Percentiles rank a stretch among this genome's conserved stretches.
Conservation (phyloP, 2,888 invertebrate genomes). For the Lepidonotus clava region DNA sequence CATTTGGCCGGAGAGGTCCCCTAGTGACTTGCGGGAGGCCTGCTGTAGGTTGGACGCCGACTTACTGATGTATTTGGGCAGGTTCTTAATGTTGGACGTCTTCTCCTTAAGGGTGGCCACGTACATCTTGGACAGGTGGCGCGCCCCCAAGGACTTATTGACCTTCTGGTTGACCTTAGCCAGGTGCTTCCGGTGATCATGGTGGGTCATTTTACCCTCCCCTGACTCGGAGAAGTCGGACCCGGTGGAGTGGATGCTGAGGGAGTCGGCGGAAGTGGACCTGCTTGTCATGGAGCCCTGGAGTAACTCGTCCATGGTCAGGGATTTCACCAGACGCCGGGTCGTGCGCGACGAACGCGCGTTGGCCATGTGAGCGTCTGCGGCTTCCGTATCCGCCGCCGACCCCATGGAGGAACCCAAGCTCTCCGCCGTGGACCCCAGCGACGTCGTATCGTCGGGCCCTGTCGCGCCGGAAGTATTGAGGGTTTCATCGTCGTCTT, state of each 20-base stretch:
- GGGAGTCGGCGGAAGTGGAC: conserved; percentile 10
- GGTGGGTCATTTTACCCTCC: background rate
- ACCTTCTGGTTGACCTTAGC: conserved; percentile 49
- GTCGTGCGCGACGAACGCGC: too few species aligned
- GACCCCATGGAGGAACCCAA: conserved; percentile 8
- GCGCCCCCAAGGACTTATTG: conserved; percentile 20
- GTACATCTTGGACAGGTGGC: conserved; percentile 2
- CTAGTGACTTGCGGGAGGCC: conserved; percentile 8
- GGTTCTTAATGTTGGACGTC: conserved; percentile 17
- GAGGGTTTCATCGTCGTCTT: too few species aligned
- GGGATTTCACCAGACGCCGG: background rate
- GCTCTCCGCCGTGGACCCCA: background rate
- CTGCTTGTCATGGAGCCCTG: background rate
- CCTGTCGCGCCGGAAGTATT: too few species aligned
- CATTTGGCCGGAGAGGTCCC: conserved; percentile 27
- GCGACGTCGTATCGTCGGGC: background rate
- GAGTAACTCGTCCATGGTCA: conserved; percentile 3
- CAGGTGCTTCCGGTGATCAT: background rate
- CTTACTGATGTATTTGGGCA: conserved; percentile 29
- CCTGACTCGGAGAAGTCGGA: background rate
- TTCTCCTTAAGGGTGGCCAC: conserved; percentile 26
- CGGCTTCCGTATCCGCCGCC: background rate
- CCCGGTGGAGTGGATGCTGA: conserved; percentile 42
- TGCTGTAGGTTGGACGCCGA: background rate
- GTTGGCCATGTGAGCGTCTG: background rate